Conservation (phyloP, 2,113 vertebrate genomes). For the Asarcornis scutulata region DNA sequence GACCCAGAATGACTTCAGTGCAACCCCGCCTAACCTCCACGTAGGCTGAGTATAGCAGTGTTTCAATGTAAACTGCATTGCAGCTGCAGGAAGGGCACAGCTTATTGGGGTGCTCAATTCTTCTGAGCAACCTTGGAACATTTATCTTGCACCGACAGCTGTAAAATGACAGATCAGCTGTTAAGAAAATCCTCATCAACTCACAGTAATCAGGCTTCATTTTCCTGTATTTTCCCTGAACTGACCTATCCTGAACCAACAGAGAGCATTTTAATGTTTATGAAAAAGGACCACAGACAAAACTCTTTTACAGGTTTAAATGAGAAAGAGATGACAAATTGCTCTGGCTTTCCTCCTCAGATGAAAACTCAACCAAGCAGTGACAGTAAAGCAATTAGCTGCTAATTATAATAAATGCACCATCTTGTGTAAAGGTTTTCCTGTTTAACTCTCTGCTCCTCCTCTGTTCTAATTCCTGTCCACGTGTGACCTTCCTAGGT, state of each 20-base stretch:
- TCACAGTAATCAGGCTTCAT: neutral
- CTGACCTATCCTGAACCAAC: neutral
- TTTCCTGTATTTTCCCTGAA: neutral
- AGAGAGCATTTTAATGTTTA: neutral
- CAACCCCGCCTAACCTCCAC: neutral
- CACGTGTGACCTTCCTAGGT: neutral
- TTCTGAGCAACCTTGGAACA: neutral
- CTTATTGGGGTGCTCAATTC: neutral
- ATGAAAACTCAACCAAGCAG: neutral
- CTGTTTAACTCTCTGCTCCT: neutral
- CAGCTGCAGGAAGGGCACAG: neutral
- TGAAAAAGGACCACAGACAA: neutral
- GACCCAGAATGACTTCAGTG: slow-evolving; percentile 46
- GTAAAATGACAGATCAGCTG: neutral
- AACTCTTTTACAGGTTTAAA: neutral
- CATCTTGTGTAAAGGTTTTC: neutral
- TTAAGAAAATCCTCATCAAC: neutral
- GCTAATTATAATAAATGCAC: neutral
- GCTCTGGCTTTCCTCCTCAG: neutral
- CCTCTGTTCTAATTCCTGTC: neutral
- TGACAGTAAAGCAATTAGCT: neutral
- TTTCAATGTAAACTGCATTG: neutral
- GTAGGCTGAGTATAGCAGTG: slow-evolving; percentile 12
- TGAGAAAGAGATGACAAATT: neutral
- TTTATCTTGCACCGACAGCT: neutral